These are phyloP conservation scores for Arbacia lixula DNA, from an alignment of 53 echinoderm and acorn worm genomes.

Conservation along the genomic window DNA sequence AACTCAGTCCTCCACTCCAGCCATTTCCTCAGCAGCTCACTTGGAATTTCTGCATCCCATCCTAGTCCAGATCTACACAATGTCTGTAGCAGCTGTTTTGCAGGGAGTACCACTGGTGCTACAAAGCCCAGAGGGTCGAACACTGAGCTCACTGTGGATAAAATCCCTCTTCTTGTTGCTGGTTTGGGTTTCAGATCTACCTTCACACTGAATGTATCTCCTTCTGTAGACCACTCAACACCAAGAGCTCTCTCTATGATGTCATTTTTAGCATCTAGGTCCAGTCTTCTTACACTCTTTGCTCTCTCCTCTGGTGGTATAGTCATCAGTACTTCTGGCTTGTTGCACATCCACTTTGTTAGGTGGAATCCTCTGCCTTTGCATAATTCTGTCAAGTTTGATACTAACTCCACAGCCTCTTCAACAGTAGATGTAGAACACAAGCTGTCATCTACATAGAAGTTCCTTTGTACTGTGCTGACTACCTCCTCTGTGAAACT, in stretches of 20 bases:
- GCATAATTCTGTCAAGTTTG: background rate
- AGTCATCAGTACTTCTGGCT: background rate
- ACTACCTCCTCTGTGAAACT: too few species aligned
- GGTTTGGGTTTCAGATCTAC: background rate
- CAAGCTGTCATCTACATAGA: conserved; percentile 21
- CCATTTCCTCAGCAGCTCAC: background rate
- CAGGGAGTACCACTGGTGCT: background rate
- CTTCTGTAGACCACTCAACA: conserved; percentile 41
- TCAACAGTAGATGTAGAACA: background rate
- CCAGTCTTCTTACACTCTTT: background rate
- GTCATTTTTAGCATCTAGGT: conserved; percentile 5
- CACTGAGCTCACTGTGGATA: conserved; percentile 33
- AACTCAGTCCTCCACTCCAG: background rate
- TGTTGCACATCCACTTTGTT: conserved; percentile 8
- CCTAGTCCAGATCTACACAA: background rate
- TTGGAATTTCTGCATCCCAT: too few species aligned
- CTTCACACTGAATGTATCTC: background rate
- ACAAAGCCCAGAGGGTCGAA: conserved; percentile 56
- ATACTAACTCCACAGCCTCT: background rate
- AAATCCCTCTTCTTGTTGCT: conserved; percentile 33
- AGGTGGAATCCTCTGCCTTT: background rate
- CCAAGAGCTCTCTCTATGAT: conserved; percentile 41
- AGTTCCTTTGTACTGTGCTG: background rate
- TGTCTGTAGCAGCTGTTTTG: background rate
- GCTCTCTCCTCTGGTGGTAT: conserved; percentile 11